Evolutionary conservation across 2,888 invertebrate genomes (phyloP).

Genomic region (Argyresthia albistria): DNA sequence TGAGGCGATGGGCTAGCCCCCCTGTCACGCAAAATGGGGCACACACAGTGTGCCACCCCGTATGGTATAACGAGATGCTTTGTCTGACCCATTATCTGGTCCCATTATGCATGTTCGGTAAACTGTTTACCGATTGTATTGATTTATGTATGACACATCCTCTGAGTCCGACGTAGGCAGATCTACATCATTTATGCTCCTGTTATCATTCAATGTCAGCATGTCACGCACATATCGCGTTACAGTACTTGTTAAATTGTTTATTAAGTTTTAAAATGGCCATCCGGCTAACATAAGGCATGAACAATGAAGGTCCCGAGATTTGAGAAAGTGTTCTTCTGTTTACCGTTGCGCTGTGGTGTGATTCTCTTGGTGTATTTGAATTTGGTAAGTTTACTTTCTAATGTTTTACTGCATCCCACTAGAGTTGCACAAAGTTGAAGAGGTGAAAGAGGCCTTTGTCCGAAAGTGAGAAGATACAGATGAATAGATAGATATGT

Average conservation of each 20-base stretch:
- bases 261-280: too few species aligned
- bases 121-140: not conserved
- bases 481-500: not conserved
- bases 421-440: too few species aligned
- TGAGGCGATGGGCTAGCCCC: too few species aligned
- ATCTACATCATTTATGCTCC: not conserved
- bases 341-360: slow-evolving; percentile 5
- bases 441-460: too few species aligned
- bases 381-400: slow-evolving; percentile 7
- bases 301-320: slow-evolving; percentile 1
- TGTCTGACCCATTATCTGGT: too few species aligned
- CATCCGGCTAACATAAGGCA: too few species aligned
- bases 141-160: not conserved
- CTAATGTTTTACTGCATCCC: not conserved
- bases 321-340: slow-evolving; percentile 3
- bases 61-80: too few species aligned
- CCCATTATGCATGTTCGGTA: too few species aligned
- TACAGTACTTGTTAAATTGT: not conserved
- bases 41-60: too few species aligned
- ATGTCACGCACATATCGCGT: not conserved
- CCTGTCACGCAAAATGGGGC: too few species aligned
- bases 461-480: not conserved
- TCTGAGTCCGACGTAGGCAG: not conserved
- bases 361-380: slow-evolving; percentile 7
- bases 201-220: not conserved